Evolutionary conservation across 30 jellyfish, hydroid and myxozoan species (phyloP), one percentile per base, ranked within the genome.

Genomic region (Turritopsis rubra): DNA sequence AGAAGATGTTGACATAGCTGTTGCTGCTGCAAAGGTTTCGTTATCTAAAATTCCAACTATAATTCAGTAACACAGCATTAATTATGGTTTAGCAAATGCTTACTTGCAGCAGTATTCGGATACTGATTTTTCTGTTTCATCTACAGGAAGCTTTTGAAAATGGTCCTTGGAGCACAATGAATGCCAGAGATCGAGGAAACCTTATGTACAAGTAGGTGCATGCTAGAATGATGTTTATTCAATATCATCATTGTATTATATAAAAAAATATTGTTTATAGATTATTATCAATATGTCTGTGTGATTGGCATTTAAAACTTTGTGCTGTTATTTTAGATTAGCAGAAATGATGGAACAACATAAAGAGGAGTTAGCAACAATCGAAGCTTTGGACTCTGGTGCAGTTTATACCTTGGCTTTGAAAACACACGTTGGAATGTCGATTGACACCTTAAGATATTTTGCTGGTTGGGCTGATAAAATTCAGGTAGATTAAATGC

Each of bases 121-220:
- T 0, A 74, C 73, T 29, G 28, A 3, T 68, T 27, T 8, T 8
- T 68, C 31, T n/a, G 30, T n/a, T 19, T 68, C 31, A 19, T 21
- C 31, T 68, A 5, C 52, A 94, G 99, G 99, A 89, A 82, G 99
- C 97, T 7, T 94, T 94, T 81, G 83, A 72, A 21, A 86, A 89
- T 21, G 97, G 97, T 22, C 96, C 92, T 52, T 94, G 99, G 99
- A 92, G 97, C 70, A 85, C 90, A 75, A 94, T 94, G 97, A 94
- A 94, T 81, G 99, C 99, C 8, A 86, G 99, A 22, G 99, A 94
- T 28, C 91, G 99, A 52, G 99, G 99, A n/a, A 87, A 95, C 8
- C 73, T 94, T 78, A 85, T 94, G 96, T 84, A 94, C 96, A 89
- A 84, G 99, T 89, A 84, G 13, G 95, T 31, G 54, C 29, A 18